Evolutionary conservation across 1,140 invertebrate species (phyloP).

Genomic region (Dinoponera quadriceps): DNA sequence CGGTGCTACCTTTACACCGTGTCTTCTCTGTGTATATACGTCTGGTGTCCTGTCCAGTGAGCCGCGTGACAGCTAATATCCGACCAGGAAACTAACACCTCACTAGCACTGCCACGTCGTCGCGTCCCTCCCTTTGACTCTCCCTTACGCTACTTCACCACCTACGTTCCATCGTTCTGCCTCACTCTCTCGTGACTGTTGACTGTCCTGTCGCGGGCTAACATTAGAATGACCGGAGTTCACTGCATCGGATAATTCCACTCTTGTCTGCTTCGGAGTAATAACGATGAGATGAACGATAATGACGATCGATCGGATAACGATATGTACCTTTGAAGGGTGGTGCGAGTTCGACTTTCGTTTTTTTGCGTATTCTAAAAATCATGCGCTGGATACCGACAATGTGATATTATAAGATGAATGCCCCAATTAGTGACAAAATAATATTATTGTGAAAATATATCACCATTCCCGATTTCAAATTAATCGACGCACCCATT

Average conservation of each 20-base stretch:
- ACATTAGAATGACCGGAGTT: slow-evolving; percentile 74
- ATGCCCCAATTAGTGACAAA: no score
- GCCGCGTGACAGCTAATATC: slow-evolving; percentile 86
- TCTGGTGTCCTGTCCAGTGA: slow-evolving; percentile 82
- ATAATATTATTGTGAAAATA: no score
- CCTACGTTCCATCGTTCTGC: slow-evolving; percentile 18
- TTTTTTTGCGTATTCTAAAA: neutral
- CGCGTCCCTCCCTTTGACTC: slow-evolving; percentile 27
- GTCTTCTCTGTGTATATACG: slow-evolving; percentile 65
- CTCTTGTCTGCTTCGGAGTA: slow-evolving; percentile 1
- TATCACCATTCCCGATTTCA: no score
- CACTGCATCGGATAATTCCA: slow-evolving; percentile 55
- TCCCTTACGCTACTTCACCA: slow-evolving; percentile 45
- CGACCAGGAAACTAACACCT: slow-evolving; percentile 84
- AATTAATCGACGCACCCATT: no score
- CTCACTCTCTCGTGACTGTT: slow-evolving; percentile 55
- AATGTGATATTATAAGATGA: no score
- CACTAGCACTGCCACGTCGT: slow-evolving; percentile 66
- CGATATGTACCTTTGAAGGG: neutral
- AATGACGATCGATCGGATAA: neutral
- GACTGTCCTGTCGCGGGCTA: slow-evolving; percentile 71
- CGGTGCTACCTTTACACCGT: slow-evolving; percentile 71
- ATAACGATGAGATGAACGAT: neutral
- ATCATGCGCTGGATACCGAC: no score
- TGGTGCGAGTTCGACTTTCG: neutral